These are phyloP conservation scores for Phallusia fumigata DNA, from an alignment of 23 tunicate species.

Conservation along the genomic window DNA sequence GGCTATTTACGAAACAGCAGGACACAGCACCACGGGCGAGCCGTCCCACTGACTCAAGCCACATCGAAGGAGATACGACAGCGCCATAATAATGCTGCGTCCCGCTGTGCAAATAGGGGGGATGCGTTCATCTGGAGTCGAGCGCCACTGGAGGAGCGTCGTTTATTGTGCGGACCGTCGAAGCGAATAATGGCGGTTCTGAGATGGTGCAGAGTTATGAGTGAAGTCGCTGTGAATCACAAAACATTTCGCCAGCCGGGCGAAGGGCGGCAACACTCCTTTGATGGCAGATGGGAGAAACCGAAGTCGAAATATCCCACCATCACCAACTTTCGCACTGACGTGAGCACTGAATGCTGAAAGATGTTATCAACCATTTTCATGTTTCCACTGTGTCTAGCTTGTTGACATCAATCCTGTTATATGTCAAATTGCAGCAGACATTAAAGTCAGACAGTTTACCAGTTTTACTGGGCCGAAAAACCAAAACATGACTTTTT, in stretches of 20 bases:
- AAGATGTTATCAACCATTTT: too few species aligned
- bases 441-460: too few species aligned
- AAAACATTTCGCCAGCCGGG: neutral
- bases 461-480: too few species aligned
- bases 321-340: neutral
- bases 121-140: slow-evolving; percentile 14
- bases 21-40: neutral
- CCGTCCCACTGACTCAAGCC: neutral
- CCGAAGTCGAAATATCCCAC: neutral
- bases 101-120: slow-evolving; percentile 17
- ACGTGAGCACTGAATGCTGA: too few species aligned
- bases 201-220: neutral
- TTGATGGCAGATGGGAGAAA: neutral
- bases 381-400: too few species aligned
- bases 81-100: slow-evolving; percentile 9
- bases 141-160: neutral
- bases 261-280: neutral
- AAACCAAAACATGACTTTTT: too few species aligned
- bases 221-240: neutral
- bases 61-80: slow-evolving; percentile 3
- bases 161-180: neutral
- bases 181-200: neutral
- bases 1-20: slow-evolving; percentile 1
- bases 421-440: too few species aligned
- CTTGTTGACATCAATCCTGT: too few species aligned